A percentile compares a stretch with the other conserved stretches of the same genome.
Conservation (phyloP, 2,888 invertebrate species). For the Heliconius ismenius region DNA sequence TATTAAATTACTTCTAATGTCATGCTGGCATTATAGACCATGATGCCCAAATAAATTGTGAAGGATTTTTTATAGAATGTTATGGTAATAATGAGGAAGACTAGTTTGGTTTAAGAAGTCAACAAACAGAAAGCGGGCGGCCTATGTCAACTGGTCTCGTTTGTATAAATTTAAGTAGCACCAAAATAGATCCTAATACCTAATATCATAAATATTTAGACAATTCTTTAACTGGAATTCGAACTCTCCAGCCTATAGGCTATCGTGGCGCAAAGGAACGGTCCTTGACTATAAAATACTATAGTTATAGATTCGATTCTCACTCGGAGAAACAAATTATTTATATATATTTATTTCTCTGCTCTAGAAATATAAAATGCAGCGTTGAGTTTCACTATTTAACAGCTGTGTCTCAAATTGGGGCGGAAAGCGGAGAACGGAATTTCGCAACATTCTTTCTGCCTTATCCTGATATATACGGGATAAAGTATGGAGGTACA, state of each 20-base stretch:
- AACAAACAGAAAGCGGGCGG: too few relatives aligned
- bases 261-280: too few relatives aligned
- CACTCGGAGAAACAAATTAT: neutral
- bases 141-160: too few relatives aligned
- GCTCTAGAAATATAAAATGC: neutral
- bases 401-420: neutral
- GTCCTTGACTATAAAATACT: neutral
- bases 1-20: constrained; percentile 31
- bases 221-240: neutral
- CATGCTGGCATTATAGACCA: constrained; percentile 14
- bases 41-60: neutral
- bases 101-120: too few relatives aligned
- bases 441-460: too few relatives aligned
- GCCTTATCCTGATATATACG: neutral
- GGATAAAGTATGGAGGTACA: neutral
- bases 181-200: too few relatives aligned
- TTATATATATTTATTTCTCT: neutral
- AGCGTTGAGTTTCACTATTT: neutral
- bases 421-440: too few relatives aligned
- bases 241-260: too few relatives aligned
- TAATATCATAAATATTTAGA: neutral
- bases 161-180: too few relatives aligned
- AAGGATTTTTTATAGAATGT: neutral
- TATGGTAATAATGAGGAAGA: neutral
- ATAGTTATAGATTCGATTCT: neutral